A percentile compares a stretch with the other conserved stretches of the same genome.
These are phyloP conservation scores for Thaumetopoea pityocampa DNA, from an alignment of 1,140 invertebrate genomes.

Conservation along the genomic window DNA sequence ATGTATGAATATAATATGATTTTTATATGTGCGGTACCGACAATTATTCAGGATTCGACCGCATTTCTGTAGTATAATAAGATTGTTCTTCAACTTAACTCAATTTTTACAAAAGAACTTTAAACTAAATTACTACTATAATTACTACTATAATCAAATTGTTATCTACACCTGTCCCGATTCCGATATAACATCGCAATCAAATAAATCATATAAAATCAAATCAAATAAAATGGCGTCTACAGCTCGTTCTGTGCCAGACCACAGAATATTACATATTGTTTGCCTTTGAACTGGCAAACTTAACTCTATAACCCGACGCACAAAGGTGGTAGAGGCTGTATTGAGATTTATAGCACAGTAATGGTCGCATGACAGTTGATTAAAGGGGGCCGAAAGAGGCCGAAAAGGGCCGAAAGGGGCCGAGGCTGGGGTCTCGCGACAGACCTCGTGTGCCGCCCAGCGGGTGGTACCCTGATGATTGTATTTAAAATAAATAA, in stretches of 20 bases:
- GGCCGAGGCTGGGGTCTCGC: slow-evolving; percentile 62
- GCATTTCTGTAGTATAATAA: background rate
- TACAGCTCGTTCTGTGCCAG: slow-evolving; percentile 27
- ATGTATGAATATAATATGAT: slow-evolving; percentile 60
- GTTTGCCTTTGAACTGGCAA: no score
- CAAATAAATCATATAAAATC: slow-evolving; percentile 59
- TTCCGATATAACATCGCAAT: slow-evolving; percentile 59
- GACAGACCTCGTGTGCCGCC: slow-evolving; percentile 57
- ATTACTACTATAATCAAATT: slow-evolving; percentile 15
- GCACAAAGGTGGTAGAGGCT: slow-evolving; percentile 16
- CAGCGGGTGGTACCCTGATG: slow-evolving; percentile 63
- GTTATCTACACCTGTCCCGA: slow-evolving; percentile 29
- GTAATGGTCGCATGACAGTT: slow-evolving; percentile 70
- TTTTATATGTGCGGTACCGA: slow-evolving; percentile 36
- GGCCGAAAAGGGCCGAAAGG: slow-evolving; percentile 63
- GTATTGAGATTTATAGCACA: slow-evolving; percentile 25
- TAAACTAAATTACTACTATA: slow-evolving; percentile 7
- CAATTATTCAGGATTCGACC: slow-evolving; percentile 15
- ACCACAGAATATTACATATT: no score
- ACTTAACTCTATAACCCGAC: background rate
- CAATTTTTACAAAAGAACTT: slow-evolving; percentile 5
- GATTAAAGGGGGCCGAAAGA: slow-evolving; percentile 72
- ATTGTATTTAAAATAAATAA: slow-evolving; percentile 75
- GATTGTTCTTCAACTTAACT: background rate
- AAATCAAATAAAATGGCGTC: slow-evolving; percentile 68